These are phyloP conservation scores for Rhinoptilus africanus DNA, from an alignment of 2,113 vertebrate genomes.

Conservation along the genomic window DNA sequence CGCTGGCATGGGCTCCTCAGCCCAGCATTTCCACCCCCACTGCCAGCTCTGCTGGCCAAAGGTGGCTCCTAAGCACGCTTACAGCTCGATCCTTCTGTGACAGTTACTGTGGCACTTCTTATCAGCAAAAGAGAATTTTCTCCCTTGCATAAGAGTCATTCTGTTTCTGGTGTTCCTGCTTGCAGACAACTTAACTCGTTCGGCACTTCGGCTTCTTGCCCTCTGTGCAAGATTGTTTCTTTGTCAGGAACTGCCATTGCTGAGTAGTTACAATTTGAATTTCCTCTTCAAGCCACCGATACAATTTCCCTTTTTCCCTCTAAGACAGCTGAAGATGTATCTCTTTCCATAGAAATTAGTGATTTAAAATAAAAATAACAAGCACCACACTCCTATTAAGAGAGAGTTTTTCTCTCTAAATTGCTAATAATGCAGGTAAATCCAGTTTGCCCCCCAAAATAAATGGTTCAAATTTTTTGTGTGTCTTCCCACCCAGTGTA, in stretches of 20 bases:
- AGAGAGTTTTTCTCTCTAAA: neutral
- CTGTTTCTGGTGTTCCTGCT: neutral
- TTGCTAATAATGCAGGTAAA: neutral
- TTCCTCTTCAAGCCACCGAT: neutral
- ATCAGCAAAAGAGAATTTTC: neutral
- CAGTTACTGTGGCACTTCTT: neutral
- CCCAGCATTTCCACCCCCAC: neutral
- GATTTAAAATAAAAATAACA: neutral
- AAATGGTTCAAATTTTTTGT: neutral
- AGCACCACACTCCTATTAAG: neutral
- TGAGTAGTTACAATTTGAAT: neutral
- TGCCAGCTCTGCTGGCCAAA: neutral
- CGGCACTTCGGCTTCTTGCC: neutral
- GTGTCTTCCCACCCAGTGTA: neutral
- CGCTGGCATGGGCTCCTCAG: neutral
- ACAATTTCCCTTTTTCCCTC: neutral
- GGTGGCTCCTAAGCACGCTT: neutral
- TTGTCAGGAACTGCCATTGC: neutral
- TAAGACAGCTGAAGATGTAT: neutral
- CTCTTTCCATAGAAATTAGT: neutral
- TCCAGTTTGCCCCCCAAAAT: neutral
- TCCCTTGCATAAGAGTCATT: neutral
- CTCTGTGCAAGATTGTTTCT: neutral
- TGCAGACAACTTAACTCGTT: neutral
- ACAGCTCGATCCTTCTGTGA: accelerated